Conservation (phyloP, 2,113 vertebrate species). For the Eolophus roseicapilla region DNA sequence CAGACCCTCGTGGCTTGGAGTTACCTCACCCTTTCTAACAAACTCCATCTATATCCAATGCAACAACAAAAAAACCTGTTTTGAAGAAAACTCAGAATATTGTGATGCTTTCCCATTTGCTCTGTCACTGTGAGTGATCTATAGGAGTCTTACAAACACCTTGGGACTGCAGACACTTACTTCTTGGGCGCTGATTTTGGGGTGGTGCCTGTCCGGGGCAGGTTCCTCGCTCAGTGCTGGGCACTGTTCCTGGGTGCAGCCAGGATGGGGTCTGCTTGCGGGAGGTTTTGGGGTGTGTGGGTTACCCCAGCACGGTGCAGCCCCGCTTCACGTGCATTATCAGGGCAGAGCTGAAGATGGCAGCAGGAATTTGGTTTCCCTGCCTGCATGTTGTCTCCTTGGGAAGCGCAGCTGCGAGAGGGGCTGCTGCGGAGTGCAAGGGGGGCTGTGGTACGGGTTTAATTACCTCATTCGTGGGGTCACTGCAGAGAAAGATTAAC, state of each 20-base stretch:
- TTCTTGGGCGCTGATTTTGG: neutral
- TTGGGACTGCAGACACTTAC: neutral
- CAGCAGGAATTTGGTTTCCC: slow-evolving; percentile 67
- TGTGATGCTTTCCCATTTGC: neutral
- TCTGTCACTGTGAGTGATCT: neutral
- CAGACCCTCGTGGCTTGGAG: neutral
- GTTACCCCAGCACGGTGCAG: neutral
- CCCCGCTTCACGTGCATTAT: neutral
- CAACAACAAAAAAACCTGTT: neutral
- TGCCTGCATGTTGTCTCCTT: neutral
- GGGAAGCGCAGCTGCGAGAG: neutral
- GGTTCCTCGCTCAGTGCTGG: fast-evolving
- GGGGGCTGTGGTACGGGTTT: slow-evolving; percentile 22
- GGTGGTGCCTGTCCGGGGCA: fast-evolving
- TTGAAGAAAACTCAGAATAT: neutral
- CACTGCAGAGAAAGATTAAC: slow-evolving; percentile 44
- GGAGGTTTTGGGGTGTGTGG: neutral
- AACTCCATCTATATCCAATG: neutral
- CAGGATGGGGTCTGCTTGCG: neutral
- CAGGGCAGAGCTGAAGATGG: slow-evolving; percentile 64
- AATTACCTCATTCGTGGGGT: slow-evolving; percentile 49
- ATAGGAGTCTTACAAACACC: neutral
- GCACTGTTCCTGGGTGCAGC: neutral
- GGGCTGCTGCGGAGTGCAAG: slow-evolving; percentile 35
- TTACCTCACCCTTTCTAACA: neutral